Percentiles rank a stretch among this genome's conserved stretches.
These are phyloP conservation scores for Maniola jurtina DNA, from an alignment of 1,140 invertebrate genomes.

Conservation along the genomic window DNA sequence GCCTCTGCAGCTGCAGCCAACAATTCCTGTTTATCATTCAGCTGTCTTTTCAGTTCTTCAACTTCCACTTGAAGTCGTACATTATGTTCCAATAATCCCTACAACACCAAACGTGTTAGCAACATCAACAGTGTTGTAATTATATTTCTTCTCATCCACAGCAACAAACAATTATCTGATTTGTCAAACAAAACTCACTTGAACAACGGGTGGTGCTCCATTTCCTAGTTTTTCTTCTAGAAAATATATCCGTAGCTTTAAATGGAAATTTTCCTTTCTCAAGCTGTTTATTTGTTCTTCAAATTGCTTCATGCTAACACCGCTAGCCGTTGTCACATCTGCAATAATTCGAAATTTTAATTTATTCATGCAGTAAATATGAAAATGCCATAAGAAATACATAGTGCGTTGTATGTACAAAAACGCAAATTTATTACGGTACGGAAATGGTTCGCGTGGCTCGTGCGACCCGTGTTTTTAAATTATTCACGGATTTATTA, in stretches of 20 bases:
- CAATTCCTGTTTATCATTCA: constrained; percentile 90
- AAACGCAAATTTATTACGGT: no score
- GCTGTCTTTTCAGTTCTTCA: constrained; percentile 87
- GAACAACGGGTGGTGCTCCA: constrained; percentile 76
- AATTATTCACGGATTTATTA: no score
- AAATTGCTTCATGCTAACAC: constrained; percentile 88
- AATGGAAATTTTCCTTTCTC: constrained; percentile 94
- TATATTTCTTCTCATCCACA: no score
- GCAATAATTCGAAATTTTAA: constrained; percentile 1
- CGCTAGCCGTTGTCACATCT: constrained; percentile 65
- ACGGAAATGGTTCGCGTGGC: no score
- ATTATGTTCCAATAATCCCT: constrained; percentile 72
- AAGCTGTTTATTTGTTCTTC: constrained; percentile 91
- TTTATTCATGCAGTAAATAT: no score
- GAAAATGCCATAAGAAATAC: no score
- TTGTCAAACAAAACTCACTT: constrained; percentile 84
- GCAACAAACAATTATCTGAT: no score
- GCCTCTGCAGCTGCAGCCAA: constrained; percentile 90
- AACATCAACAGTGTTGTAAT: neutral
- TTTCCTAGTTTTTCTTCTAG: constrained; percentile 89
- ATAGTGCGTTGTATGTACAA: no score
- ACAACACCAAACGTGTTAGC: neutral
- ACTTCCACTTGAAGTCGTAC: constrained; percentile 83
- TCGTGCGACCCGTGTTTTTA: no score
- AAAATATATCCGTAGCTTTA: constrained; percentile 94